A percentile compares a stretch with the other conserved stretches of the same genome.
phyloP scores from a whole-genome alignment of 2,113 vertebrate species.

The Phyllostomus hastatus region DNA sequence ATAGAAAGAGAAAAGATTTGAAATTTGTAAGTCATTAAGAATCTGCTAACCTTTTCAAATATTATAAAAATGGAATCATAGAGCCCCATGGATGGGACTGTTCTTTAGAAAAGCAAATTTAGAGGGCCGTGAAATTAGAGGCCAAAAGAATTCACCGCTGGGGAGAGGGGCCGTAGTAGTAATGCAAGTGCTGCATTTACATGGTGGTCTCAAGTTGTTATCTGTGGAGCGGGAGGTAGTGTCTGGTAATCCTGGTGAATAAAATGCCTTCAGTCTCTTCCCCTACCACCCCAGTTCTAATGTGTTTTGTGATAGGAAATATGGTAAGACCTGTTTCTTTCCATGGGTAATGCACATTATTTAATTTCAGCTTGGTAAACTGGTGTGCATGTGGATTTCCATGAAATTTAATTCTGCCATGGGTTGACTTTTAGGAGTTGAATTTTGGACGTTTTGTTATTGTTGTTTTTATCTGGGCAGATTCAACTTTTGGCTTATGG shows the following conservation, averaged over 20 bases:
- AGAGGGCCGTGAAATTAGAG: not conserved
- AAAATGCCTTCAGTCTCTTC: not conserved
- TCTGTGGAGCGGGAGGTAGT: not conserved
- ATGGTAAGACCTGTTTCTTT: not conserved
- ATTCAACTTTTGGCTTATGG: constrained; percentile 2
- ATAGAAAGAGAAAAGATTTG: not conserved
- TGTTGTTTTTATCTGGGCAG: not conserved
- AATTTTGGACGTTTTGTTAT: constrained; percentile 23
- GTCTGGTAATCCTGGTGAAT: not conserved
- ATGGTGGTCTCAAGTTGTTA: not conserved
- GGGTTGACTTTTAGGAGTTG: constrained; percentile 11
- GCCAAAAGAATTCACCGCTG: not conserved
- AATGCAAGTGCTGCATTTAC: not conserved
- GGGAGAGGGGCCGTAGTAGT: not conserved
- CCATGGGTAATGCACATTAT: not conserved
- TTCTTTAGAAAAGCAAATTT: not conserved
- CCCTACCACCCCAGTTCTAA: not conserved
- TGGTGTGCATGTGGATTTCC: not conserved
- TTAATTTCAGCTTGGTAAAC: constrained; percentile 21
- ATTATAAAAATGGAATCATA: not conserved
- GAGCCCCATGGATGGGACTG: not conserved
- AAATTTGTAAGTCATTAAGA: constrained; percentile 8
- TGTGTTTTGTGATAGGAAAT: not conserved
- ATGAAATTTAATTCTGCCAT: constrained; percentile 31
- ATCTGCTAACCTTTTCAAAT: constrained; percentile 4